A percentile compares a stretch with the other conserved stretches of the same genome.
These are phyloP conservation scores for Elephantulus edwardii DNA, from an alignment of 2,113 vertebrate genomes.

Conservation along the genomic window DNA sequence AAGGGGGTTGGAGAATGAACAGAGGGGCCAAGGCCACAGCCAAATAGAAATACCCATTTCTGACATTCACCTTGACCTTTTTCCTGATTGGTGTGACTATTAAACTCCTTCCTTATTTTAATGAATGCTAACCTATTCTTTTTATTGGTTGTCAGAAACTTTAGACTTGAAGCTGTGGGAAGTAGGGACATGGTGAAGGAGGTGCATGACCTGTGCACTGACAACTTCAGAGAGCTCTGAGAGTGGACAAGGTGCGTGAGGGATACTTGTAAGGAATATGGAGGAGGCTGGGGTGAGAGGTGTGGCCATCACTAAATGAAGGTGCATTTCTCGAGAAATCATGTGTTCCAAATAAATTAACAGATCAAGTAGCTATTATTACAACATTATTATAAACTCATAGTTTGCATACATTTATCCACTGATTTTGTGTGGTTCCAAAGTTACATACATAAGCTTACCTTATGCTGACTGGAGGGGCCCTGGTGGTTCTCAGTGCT, in stretches of 20 bases:
- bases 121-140: background rate
- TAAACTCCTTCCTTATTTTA: background rate
- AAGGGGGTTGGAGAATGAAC: background rate
- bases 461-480: background rate
- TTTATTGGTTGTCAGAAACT: background rate
- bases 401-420: too few relatives aligned
- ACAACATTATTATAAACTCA: constrained; percentile 8
- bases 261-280: background rate
- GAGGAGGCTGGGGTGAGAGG: background rate
- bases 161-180: background rate
- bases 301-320: background rate
- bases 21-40: background rate
- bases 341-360: background rate
- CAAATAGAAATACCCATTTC: background rate
- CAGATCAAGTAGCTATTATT: background rate
- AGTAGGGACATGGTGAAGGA: background rate
- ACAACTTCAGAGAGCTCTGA: too few relatives aligned
- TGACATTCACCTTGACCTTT: background rate
- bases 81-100: background rate
- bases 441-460: background rate
- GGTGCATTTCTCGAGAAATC: background rate
- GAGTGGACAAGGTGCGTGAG: background rate
- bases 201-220: background rate
- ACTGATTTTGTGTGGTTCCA: background rate
- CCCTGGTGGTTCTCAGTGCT: too few relatives aligned